phyloP scores from a whole-genome alignment of 2,113 vertebrate genomes.

The Hystrix cristata region DNA sequence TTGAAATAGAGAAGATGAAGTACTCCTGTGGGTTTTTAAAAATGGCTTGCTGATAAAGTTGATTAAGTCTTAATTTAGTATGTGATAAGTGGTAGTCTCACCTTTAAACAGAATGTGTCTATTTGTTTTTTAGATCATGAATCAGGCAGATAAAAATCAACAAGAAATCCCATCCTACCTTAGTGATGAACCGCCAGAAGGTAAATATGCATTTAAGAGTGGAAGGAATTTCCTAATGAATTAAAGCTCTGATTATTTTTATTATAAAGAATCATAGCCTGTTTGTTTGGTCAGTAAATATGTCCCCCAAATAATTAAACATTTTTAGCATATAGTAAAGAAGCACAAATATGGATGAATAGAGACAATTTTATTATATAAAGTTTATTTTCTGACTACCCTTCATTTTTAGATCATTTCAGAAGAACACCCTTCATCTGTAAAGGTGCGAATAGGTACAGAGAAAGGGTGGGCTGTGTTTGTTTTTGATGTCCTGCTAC shows the following conservation, averaged over 20 bases:
- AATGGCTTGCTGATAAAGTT: conserved; percentile 40
- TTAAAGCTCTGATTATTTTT: conserved; percentile 36
- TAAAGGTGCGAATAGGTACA: background rate
- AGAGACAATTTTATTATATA: conserved; percentile 6
- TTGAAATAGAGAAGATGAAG: background rate
- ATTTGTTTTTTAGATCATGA: conserved; percentile 91
- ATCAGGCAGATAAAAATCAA: conserved; percentile 92
- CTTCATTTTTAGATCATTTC: conserved; percentile 52
- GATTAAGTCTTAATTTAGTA: conserved; percentile 23
- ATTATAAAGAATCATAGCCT: conserved; percentile 46
- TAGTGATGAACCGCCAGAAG: conserved; percentile 92
- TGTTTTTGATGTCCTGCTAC: conserved; percentile 17
- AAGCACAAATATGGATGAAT: conserved; percentile 39
- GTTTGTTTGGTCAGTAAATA: conserved; percentile 28
- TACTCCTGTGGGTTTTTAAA: conserved; percentile 24
- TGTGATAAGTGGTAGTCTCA: conserved; percentile 3
- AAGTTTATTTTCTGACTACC: conserved; percentile 4
- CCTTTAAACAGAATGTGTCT: conserved; percentile 54
- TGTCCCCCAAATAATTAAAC: conserved; percentile 40
- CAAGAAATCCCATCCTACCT: conserved; percentile 92
- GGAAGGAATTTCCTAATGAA: background rate
- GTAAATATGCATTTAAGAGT: conserved; percentile 84
- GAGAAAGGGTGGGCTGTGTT: background rate
- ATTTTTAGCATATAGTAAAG: conserved; percentile 51
- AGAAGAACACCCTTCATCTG: conserved; percentile 2